Base-by-base conservation (phyloP, 2,797 vertebrate species). In the Xyrichtys novacula region DNA sequence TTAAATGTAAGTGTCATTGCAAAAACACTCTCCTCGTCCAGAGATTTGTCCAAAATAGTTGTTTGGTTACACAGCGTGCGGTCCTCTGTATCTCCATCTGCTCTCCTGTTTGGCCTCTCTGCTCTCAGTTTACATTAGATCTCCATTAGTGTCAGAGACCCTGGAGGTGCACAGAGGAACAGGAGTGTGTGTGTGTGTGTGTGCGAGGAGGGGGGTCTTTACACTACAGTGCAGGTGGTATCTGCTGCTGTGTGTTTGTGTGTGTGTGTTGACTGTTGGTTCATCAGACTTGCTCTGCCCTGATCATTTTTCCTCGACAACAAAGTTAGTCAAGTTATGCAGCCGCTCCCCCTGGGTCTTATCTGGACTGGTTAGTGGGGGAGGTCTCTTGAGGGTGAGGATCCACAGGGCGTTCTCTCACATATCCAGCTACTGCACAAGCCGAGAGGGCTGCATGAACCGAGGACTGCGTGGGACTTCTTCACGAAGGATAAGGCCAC, bases 311-410 rank as follows among this genome's bases (percentile, higher is more conserved):
- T 75, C 44, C 74, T 47, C 29, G 55, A 71, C 71, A 76, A 67
- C 74, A 52, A 75, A 86, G 81, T 88, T 73, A 81, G 67, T 83
- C 46, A 36, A 53, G 55, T 80, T 75, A 63, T 76, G 77, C 40
- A 36, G 70, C 64, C 28, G 54, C 73, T 85, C 70, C 67, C 69
- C 50, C 57, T 0, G 22, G 78, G 61, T 62, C 81, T 87, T 88
- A 85, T 92, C 88, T 88, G 88, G 89, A 94, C 93, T 94, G 91
- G 93, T 86, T 75, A 4, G 43, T 23, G 49, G 71, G 69, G 82
- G 74, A 88, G 81, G 83, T 84, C 58, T 71, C 85, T 74, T 75
- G 86, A 39, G 50, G 58, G 71, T 86, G 86, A 89, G 72, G 80
- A 84, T 84, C 86, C 71, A 65, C 91, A 92, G 85, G 85, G 68